Percentiles rank a stretch among this genome's conserved stretches.
These are phyloP conservation scores for Leucosticte australis DNA, from an alignment of 2,113 vertebrate species.

Conservation along the genomic window DNA sequence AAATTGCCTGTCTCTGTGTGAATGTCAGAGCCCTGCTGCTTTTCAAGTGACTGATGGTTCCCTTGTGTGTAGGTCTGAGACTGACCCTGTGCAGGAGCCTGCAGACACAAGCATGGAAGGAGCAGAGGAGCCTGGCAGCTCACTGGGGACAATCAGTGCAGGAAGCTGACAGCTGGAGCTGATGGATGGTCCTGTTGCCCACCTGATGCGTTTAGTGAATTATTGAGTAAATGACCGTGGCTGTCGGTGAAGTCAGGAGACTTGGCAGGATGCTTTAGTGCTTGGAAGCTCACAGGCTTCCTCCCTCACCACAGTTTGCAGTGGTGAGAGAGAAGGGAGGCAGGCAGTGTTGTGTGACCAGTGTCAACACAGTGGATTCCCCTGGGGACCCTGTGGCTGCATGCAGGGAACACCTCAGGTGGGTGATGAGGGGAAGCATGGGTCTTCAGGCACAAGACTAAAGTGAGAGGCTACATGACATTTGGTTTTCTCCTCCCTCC, in stretches of 20 bases:
- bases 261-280: background rate
- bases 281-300: background rate
- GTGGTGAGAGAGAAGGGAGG: background rate
- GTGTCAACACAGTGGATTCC: background rate
- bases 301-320: accelerated
- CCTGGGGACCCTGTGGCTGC: background rate
- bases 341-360: background rate
- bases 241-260: background rate
- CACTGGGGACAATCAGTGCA: accelerated
- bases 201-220: background rate
- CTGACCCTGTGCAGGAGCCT: background rate
- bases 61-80: background rate
- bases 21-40: background rate
- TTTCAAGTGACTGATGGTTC: background rate
- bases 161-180: background rate
- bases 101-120: background rate
- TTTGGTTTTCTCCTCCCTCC: background rate
- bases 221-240: background rate
- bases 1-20: background rate
- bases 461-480: background rate
- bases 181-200: background rate
- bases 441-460: background rate
- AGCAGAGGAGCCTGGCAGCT: background rate
- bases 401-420: background rate
- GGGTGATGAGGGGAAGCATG: background rate